Percentiles rank a stretch among this genome's conserved stretches.
phyloP scores from a whole-genome alignment of 2,113 vertebrate genomes.

The Zosterops hypoxanthus region DNA sequence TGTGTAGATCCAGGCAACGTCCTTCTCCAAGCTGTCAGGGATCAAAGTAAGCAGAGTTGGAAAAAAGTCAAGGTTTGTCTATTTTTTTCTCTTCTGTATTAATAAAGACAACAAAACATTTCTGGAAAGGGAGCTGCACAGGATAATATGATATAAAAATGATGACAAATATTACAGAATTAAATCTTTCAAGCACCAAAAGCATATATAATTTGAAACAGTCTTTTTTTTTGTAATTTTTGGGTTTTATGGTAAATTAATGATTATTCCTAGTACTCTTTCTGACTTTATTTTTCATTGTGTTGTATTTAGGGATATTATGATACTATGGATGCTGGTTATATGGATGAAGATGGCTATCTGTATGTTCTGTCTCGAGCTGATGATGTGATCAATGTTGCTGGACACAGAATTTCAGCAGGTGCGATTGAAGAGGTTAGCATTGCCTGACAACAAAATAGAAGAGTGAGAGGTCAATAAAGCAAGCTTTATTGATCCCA shows the following conservation, averaged over 20 bases:
- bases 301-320: constrained; percentile 86
- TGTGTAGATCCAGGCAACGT: not conserved
- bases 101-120: not conserved
- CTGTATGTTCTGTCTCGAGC: constrained; percentile 93
- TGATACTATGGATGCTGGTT: constrained; percentile 97
- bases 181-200: not conserved
- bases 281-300: not conserved
- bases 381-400: constrained; percentile 98
- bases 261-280: not conserved
- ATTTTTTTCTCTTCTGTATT: not conserved
- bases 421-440: constrained; percentile 93
- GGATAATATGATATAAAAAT: not conserved
- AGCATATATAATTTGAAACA: not conserved
- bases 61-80: not conserved
- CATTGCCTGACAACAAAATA: not conserved
- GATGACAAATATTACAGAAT: not conserved
- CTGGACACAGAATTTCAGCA: constrained; percentile 93
- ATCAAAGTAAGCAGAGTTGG: not conserved
- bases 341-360: constrained; percentile 89
- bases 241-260: not conserved
- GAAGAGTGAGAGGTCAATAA: not conserved
- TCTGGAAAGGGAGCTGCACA: not conserved
- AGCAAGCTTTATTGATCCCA: not conserved
- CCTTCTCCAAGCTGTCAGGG: not conserved
- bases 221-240: not conserved